Base-by-base conservation (phyloP, 2,113 vertebrate genomes). In the Mesoclemmys tuberculata region DNA sequence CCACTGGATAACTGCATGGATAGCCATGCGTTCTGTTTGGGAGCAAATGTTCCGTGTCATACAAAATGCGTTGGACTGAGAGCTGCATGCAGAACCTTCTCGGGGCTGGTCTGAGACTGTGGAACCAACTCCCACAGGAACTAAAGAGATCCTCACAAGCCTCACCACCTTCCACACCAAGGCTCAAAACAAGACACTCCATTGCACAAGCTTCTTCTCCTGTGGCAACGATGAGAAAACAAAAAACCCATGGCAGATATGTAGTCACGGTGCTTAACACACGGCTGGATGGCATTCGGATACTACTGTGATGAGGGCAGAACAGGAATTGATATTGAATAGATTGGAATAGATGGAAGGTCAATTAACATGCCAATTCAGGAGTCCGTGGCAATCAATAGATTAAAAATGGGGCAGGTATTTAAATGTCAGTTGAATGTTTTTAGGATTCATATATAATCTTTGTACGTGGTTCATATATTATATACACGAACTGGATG, bases 31-130 rank as follows among this genome's bases (percentile, higher is more conserved):
- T 0, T 24, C 1, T 2, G 1, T 2, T 21, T 22, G 2, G 0
- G 80, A 10, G 86, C 24, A 71, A 64, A 83, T 9, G 5, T 1
- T 27, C 0, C 0, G 4, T 5, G 10, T 3, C 84, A 55, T 56
- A 83, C 88, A 84, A 7, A 41, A 55, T 44, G 77, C 38, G 26
- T 55, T 56, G 14, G 16, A 5, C 1, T 2, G 44, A 5, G 54
- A 78, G 18, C 24, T 5, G 41, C 38, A 86, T 19, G 31, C 6
- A 77, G 74, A 38, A 71, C n/a, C 64, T 38, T 38, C 64, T 71
- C 10, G n/a, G 46, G 35, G n/a, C n/a, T 38, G 64, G 21, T 22
- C n/a, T 8, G 16, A 38, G 19, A 22, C n/a, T 38, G 16, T n/a
- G n/a, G 64, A 71, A 38, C 4, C 7, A 38, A 38, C n/a, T 71